A percentile compares a stretch with the other conserved stretches of the same genome.
These are phyloP conservation scores for Belonocnema kinseyi DNA, from an alignment of 1,140 invertebrate species.

Conservation along the genomic window DNA sequence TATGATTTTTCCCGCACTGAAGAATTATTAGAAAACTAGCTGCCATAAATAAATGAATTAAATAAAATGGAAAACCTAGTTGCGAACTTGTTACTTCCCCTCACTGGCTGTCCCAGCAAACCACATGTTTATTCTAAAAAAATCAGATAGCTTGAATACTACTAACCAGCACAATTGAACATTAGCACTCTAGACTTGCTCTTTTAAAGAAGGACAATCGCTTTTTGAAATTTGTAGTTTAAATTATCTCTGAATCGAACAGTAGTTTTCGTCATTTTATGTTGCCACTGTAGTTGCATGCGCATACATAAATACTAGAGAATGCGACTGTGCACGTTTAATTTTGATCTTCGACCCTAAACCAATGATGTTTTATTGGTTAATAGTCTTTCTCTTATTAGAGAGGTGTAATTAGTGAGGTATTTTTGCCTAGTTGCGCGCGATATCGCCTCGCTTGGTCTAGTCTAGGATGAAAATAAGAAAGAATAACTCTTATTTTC, in stretches of 20 bases:
- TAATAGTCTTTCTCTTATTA: background rate
- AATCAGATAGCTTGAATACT: too few relatives aligned
- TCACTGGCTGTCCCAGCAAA: too few relatives aligned
- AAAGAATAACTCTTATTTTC: background rate
- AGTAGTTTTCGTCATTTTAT: background rate
- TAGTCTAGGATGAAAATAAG: background rate
- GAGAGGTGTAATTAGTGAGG: background rate
- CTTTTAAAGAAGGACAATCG: background rate
- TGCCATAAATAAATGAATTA: too few relatives aligned
- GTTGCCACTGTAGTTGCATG: background rate
- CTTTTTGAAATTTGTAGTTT: background rate
- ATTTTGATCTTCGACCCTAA: background rate
- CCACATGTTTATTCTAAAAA: background rate
- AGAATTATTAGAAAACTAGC: too few relatives aligned
- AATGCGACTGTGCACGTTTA: background rate
- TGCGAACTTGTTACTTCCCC: too few relatives aligned
- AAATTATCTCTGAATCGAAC: conserved; percentile 7
- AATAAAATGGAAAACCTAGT: too few relatives aligned
- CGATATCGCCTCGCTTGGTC: background rate
- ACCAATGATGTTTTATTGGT: too few relatives aligned
- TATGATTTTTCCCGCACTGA: too few relatives aligned
- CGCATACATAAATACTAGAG: background rate
- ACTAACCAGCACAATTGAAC: background rate
- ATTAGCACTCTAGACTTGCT: background rate
- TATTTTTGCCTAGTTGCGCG: background rate